phyloP scores from a whole-genome alignment of 1,140 invertebrate genomes.

The Arctopsyche grandis region DNA sequence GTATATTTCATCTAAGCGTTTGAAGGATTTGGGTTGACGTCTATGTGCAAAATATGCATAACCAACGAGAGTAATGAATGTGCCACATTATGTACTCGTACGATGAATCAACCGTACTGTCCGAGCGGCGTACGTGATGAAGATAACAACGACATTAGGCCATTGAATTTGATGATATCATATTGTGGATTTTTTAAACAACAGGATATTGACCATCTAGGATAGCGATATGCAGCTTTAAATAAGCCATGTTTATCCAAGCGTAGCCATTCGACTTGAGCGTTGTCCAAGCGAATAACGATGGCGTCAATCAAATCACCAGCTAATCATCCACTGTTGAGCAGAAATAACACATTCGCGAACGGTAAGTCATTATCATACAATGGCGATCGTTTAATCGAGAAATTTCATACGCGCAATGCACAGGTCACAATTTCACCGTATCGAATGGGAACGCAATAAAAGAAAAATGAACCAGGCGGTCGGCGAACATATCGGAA shows the following conservation, averaged over 20 bases:
- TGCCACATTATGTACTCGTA: too few species aligned
- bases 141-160: constrained; percentile 6
- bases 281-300: not conserved
- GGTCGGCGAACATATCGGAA: too few species aligned
- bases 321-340: not conserved
- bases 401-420: not conserved
- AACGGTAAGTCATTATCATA: not conserved
- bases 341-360: not conserved
- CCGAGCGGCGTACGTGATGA: constrained; percentile 7
- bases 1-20: too few species aligned
- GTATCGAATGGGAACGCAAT: not conserved
- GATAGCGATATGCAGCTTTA: too few species aligned
- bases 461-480: not conserved
- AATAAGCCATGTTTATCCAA: too few species aligned
- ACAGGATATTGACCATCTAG: not conserved
- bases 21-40: too few species aligned
- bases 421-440: not conserved
- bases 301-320: not conserved
- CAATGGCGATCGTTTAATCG: constrained; percentile 9
- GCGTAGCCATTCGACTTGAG: too few species aligned
- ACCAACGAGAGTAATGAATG: too few species aligned
- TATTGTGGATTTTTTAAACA: not conserved
- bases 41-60: too few species aligned
- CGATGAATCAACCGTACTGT: too few species aligned
- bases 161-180: constrained; percentile 23